Evolutionary conservation across 2,888 invertebrate species (phyloP).

Genomic region (Busseola fusca): DNA sequence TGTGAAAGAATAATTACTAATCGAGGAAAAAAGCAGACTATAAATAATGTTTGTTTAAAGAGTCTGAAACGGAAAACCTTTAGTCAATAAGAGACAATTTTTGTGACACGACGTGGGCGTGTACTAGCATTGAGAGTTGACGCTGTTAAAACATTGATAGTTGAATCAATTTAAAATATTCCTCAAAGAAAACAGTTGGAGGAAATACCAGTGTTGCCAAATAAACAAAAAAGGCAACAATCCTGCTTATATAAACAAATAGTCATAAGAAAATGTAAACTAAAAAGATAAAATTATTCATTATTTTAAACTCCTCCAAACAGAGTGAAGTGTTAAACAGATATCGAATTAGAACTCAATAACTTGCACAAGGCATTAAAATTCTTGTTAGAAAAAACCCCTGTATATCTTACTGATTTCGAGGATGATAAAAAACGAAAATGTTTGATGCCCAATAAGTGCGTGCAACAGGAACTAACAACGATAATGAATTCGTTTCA

Average conservation of each 20-base stretch:
- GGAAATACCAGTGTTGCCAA: conserved; percentile 20
- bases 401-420: conserved; percentile 27
- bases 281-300: conserved; percentile 10
- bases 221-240: conserved; percentile 24
- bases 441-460: conserved; percentile 40
- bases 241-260: conserved; percentile 29
- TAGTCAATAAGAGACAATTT: conserved; percentile 45
- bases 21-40: conserved; percentile 43
- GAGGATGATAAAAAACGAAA: conserved; percentile 20
- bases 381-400: conserved; percentile 23
- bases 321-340: conserved; percentile 21
- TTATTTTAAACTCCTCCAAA: conserved; percentile 14
- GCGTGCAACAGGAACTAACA: conserved; percentile 48
- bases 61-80: conserved; percentile 41
- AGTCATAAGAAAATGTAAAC: not conserved
- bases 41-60: conserved; percentile 25
- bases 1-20: conserved; percentile 62
- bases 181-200: conserved; percentile 59
- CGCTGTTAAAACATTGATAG: conserved; percentile 68
- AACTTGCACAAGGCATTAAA: conserved; percentile 36
- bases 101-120: conserved; percentile 73
- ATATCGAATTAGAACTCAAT: conserved; percentile 49
- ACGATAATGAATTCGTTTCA: conserved; percentile 54
- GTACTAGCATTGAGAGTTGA: conserved; percentile 72
- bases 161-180: conserved; percentile 70